phyloP scores from a whole-genome alignment of 2,888 invertebrate species.

The Microctonus hyperodae region DNA sequence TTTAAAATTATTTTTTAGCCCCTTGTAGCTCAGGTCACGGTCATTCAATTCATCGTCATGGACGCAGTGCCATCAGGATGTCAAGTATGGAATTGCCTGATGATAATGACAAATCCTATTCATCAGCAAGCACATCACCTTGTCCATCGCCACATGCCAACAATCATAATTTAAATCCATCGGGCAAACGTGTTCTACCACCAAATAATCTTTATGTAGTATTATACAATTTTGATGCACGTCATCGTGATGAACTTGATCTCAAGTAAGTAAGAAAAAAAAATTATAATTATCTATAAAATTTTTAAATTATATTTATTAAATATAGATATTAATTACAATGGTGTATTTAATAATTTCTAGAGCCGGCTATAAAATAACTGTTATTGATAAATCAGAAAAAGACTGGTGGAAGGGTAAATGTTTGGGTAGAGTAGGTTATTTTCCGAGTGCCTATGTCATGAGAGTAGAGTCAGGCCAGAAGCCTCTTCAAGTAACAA shows the following conservation, averaged over 20 bases:
- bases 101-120: constrained; percentile 88
- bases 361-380: constrained; percentile 71
- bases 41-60: constrained; percentile 66
- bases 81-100: constrained; percentile 92
- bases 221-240: constrained; percentile 92
- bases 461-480: constrained; percentile 90
- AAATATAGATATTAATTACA: too few relatives aligned
- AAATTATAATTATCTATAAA: background rate
- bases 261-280: constrained; percentile 73
- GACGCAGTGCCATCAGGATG: constrained; percentile 86
- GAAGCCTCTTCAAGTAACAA: constrained; percentile 86
- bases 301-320: background rate
- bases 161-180: constrained; percentile 57
- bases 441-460: constrained; percentile 95
- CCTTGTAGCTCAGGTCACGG: constrained; percentile 90
- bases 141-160: constrained; percentile 82
- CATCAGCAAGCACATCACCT: constrained; percentile 92
- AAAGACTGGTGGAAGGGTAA: constrained; percentile 99
- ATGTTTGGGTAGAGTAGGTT: constrained; percentile 86
- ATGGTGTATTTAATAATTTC: background rate
- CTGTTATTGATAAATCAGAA: constrained; percentile 92
- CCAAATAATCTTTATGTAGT: constrained; percentile 94
- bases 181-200: constrained; percentile 66
- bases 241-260: constrained; percentile 93
- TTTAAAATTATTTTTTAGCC: constrained; percentile 54